These are phyloP conservation scores for Agrilus cyanescens DNA, from an alignment of 2,888 invertebrate genomes.

Conservation along the genomic window DNA sequence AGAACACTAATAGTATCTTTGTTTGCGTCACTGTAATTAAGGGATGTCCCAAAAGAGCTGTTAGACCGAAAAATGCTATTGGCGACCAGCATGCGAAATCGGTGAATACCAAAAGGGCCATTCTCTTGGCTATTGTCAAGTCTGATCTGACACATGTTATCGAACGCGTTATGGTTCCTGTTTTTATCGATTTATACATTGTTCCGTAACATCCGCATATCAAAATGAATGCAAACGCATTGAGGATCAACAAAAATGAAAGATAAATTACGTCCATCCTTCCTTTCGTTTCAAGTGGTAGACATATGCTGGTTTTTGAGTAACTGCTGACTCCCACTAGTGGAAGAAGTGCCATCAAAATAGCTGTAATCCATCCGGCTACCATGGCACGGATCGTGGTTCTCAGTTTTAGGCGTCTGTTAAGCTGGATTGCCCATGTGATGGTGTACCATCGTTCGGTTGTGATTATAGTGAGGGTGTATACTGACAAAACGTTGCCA, in stretches of 20 bases:
- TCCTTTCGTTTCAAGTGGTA: constrained; percentile 48
- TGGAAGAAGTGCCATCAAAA: constrained; percentile 47
- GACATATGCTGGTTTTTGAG: constrained; percentile 53
- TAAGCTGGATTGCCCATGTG: constrained; percentile 48
- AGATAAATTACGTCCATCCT: constrained; percentile 44
- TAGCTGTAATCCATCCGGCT: constrained; percentile 45
- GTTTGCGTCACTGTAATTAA: constrained; percentile 44
- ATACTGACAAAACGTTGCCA: constrained; percentile 52
- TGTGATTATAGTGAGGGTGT: constrained; percentile 53
- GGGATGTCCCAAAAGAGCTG: constrained; percentile 50
- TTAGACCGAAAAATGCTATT: constrained; percentile 53
- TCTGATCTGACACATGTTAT: constrained; percentile 36
- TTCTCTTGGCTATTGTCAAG: constrained; percentile 47
- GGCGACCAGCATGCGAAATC: constrained; percentile 53
- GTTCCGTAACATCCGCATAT: constrained; percentile 51
- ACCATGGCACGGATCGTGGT: constrained; percentile 47
- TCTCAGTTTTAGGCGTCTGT: constrained; percentile 45
- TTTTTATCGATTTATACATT: constrained; percentile 47
- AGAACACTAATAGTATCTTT: constrained; percentile 50
- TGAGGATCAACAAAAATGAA: constrained; percentile 43
- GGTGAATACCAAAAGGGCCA: constrained; percentile 55
- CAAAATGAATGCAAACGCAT: constrained; percentile 48
- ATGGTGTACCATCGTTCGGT: constrained; percentile 48
- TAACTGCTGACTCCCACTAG: constrained; percentile 52
- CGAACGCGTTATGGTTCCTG: constrained; percentile 42